Base-by-base conservation (phyloP, 2,797 vertebrate species). In the Coregonus suidteri region DNA sequence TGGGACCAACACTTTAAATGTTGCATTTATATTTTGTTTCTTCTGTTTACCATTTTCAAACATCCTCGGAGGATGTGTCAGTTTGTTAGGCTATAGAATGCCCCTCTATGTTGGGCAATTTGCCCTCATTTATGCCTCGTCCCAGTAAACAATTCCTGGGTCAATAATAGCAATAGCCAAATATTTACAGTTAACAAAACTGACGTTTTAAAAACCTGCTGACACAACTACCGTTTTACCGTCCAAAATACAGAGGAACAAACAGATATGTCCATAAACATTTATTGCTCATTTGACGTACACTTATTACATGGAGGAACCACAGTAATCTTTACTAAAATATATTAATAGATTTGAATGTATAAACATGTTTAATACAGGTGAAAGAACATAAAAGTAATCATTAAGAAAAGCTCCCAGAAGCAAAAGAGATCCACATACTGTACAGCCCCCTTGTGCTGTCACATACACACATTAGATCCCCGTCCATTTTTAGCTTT, bases 271-370 rank as follows among this genome's bases (percentile, higher is more conserved):
- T 73, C 77, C 75, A 81, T 13, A 47, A 47, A 92, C 87, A 90
- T 94, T 93, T 47, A 47, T 47, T 93, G 82, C 91, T 91, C 76
- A 90, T 90, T 86, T 85, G 80, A 93, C 93, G 92, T 94, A 91
- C 41, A 47, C 41, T 47, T 47, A 47, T 47, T 47, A 47, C 90
- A 91, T 84, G 87, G 85, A 87, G 80, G 88, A 89, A 90, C 80
- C 84, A 91, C 92, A 83, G 85, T 88, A 74, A 91, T 91, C 84
- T 87, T 93, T 91, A 91, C 92, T 94, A 94, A 95, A 94, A 94
- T 94, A 94, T 93, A 93, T 94, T 92, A 94, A 93, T 88, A 91
- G 87, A 93, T 93, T 83, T 91, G 84, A 88, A 85, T 79, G 86
- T 92, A 91, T 88, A 94, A 94, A 92, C 85, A 89, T 64, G 74